Base-by-base conservation (phyloP, 37 sponge, comb jelly and placozoan species). In the Lycopodina hypogea region DNA sequence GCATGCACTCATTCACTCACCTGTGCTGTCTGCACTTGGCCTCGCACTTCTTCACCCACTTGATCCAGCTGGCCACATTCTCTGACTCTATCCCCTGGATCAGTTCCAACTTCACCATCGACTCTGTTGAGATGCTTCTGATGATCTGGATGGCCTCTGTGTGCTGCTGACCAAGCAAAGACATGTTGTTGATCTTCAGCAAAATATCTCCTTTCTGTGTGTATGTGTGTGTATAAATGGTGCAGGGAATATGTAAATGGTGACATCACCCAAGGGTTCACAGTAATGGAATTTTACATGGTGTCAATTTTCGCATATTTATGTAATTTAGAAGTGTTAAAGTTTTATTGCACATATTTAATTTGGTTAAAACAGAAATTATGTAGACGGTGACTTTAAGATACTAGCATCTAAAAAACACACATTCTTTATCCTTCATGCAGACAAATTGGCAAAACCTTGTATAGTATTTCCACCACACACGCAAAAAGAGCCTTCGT, bases 201-300 rank as follows among this genome's bases (percentile, higher is more conserved):
- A 96, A 61, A 36, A 92, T 85, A 59, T 96, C 96, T 29, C 96
- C 96, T 76, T 50, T 78, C 90, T 93, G 75, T 59, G 80, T 6
- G 30, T 45, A 45, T 9, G 9, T 45, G 48, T 41, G 56, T 39
- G 37, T 41, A 34, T 17, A 55, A n/a, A n/a, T n/a, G n/a, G n/a
- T n/a, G n/a, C n/a, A n/a, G n/a, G n/a, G 50, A 63, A 26, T 2
- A 75, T 6, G 34, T 9, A 17, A 26, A 24, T 8, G 3, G 78
- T 12, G 12, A 69, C 40, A 17, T 60, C 61, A 42, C 67, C 65
- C 33, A n/a, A 62, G 66, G 17, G 64, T 35, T 24, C 11, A 53
- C 17, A 22, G 39, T 60, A 36, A 56, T 34, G 40, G 71, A 70
- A n/a, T n/a, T n/a, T n/a, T n/a, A n/a, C n/a, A n/a, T n/a, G n/a